Base-by-base conservation (phyloP, 2,113 vertebrate genomes). In the Catharus minimus region DNA sequence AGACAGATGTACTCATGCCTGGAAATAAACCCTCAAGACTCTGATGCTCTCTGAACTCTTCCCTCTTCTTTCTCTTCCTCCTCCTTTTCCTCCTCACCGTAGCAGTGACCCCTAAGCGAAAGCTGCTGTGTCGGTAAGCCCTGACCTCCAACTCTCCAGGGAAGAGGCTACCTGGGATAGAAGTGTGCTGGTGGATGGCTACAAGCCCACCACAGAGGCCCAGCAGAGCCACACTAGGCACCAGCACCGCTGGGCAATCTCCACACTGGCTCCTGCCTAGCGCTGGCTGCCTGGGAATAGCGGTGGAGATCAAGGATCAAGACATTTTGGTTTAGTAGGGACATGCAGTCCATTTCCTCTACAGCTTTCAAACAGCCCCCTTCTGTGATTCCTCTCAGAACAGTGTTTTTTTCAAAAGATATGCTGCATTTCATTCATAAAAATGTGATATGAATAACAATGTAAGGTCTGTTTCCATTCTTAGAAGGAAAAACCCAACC, bases 401-500 rank as follows among this genome's bases (percentile, higher is more conserved):
- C 24, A 27, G 44, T 61, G 66, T 39, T 95, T 93, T 89, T 89
- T 39, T 81, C 69, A 67, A 78, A 84, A 88, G 69, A 74, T 78
- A 90, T 84, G 61, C 57, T 72, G 57, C 27, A 4, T 74, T 41
- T 53, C n/a, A 19, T 88, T 88, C 33, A 28, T 53, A 67, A 74
- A 88, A 78, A 78, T 79, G 85, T 67, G 43, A 65, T 46, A 78
- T 8, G 68, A 91, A 77, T 78, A 66, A 27, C 38, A 78, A 47
- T 16, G 11, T 44, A 57, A 81, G 49, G 23, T 47, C 46, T 60
- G 41, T 75, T 88, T 86, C 86, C 53, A 57, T 61, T 68, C 55
- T 92, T 21, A 39, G 62, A 78, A 57, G 44, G 23, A 55, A 87
- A 53, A 0, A 0, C 3, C 17, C 8, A 2, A 46, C 21, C 49